A percentile compares a stretch with the other conserved stretches of the same genome.
Conservation (phyloP, 2,888 invertebrate genomes). For the Anthophora plumipes region DNA sequence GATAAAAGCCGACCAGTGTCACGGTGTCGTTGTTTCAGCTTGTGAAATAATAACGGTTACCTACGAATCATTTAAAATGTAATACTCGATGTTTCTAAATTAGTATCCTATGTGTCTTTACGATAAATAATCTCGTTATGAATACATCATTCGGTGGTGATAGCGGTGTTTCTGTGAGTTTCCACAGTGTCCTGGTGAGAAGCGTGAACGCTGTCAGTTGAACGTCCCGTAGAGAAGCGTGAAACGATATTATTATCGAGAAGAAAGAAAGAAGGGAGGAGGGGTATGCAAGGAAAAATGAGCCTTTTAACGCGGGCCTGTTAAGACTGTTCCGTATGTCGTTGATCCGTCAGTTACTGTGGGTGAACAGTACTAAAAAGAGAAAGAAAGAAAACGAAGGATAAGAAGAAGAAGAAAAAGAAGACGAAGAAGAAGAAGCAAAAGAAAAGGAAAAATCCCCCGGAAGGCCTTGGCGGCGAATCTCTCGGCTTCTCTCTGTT, state of each 20-base stretch:
- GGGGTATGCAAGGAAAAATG: neutral
- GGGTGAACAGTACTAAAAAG: neutral
- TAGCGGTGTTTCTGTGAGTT: slow-evolving; percentile 1
- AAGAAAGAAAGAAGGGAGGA: neutral
- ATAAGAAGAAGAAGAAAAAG: neutral
- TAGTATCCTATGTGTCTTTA: too few relatives aligned
- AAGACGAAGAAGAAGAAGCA: neutral
- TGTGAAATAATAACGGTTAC: neutral
- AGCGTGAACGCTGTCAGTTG: slow-evolving; percentile 5
- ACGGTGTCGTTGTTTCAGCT: neutral
- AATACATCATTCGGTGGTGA: slow-evolving; percentile 28
- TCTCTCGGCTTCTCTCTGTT: slow-evolving; percentile 25
- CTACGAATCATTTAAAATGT: too few relatives aligned
- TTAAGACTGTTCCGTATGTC: slow-evolving; percentile 5
- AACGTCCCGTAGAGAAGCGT: neutral
- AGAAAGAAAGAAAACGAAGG: neutral
- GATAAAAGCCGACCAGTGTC: slow-evolving; percentile 25
- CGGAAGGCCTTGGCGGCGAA: slow-evolving; percentile 54
- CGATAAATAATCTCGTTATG: neutral
- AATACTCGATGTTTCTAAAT: too few relatives aligned
- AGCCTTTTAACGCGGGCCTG: slow-evolving; percentile 17
- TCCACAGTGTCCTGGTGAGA: slow-evolving; percentile 10
- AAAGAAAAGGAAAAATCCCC: slow-evolving; percentile 32
- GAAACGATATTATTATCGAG: slow-evolving; percentile 38
- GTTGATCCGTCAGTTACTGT: neutral